Percentiles rank a stretch among this genome's conserved stretches.
phyloP scores from a whole-genome alignment of 2,888 invertebrate species.

The Nemoura dubitans region DNA sequence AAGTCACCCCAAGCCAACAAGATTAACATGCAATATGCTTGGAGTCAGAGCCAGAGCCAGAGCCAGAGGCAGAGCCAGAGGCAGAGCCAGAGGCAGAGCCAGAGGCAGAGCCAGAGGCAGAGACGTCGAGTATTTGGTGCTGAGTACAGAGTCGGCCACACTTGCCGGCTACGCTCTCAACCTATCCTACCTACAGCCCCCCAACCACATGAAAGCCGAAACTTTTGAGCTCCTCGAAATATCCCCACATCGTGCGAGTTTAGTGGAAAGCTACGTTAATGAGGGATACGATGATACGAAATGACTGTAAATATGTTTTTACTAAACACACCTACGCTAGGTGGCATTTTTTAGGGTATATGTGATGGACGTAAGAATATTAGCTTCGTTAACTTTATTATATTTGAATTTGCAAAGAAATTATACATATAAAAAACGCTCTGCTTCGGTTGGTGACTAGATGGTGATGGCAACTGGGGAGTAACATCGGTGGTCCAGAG shows the following conservation, averaged over 20 bases:
- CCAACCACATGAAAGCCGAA: not conserved
- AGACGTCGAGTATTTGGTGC: no score
- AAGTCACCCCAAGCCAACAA: not conserved
- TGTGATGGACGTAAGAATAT: not conserved
- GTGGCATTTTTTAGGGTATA: not conserved
- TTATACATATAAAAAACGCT: not conserved
- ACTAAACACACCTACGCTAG: not conserved
- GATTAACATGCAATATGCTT: not conserved
- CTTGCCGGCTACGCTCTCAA: no score
- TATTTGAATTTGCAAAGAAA: constrained; percentile 4
- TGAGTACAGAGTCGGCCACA: no score
- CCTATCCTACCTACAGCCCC: not conserved
- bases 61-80: no score
- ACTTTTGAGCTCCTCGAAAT: not conserved
- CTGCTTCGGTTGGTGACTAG: not conserved
- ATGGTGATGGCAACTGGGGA: not conserved
- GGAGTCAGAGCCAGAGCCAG: not conserved
- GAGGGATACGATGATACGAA: not conserved
- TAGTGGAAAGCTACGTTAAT: not conserved
- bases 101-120: no score
- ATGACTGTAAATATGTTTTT: not conserved
- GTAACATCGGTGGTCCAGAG: no score
- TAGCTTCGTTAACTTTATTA: not conserved
- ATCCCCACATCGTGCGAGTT: not conserved
- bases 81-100: no score